Percentiles rank a stretch among this genome's conserved stretches.
Conservation (phyloP, 2,113 vertebrate species). For the Capra hircus region DNA sequence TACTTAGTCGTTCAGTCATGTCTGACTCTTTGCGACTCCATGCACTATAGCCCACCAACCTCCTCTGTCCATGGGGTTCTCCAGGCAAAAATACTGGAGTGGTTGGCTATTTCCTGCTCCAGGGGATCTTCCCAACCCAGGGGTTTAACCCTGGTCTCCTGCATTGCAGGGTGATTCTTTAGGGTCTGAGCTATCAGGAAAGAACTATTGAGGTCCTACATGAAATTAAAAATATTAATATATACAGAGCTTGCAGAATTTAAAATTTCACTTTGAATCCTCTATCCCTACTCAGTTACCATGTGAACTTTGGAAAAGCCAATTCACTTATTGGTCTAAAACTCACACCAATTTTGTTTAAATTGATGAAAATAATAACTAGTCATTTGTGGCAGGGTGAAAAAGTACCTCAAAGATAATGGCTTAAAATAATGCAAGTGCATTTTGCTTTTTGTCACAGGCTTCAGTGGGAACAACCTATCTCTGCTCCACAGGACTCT, state of each 20-base stretch:
- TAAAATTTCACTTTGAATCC: background rate
- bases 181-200: background rate
- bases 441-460: background rate
- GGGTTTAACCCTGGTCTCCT: background rate
- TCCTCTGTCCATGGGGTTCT: background rate
- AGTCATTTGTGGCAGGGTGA: background rate
- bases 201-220: background rate
- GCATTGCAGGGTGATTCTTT: background rate
- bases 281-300: background rate
- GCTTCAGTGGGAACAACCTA: background rate
- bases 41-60: background rate
- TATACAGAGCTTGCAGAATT: background rate
- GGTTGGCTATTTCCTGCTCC: background rate
- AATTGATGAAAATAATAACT: background rate
- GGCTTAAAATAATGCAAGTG: background rate
- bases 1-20: background rate
- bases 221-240: background rate
- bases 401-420: background rate
- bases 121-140: rapidly evolving
- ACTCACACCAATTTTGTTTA: background rate
- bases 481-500: background rate
- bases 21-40: background rate
- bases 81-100: background rate
- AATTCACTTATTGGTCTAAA: background rate
- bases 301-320: background rate